Base-by-base conservation (phyloP, 1,140 invertebrate species). In the Arion vulgaris region DNA sequence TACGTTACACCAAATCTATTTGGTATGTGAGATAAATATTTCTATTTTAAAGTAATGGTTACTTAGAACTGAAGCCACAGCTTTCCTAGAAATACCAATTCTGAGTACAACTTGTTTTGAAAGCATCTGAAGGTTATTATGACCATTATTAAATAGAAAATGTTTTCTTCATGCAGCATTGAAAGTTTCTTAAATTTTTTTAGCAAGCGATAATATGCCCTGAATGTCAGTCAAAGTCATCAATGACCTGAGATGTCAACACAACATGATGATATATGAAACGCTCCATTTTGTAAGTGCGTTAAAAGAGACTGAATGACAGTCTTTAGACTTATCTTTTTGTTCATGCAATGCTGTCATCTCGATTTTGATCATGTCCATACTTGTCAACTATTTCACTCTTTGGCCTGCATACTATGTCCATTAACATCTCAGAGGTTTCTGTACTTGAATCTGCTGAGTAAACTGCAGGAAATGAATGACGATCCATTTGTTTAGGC, bases 381-480 rank as follows among this genome's bases (percentile, higher is more conserved):
- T 34, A 53, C 13, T 57, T 57, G 13, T 78, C 78, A 39, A 80
- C 78, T 26, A 80, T 51, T 71, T 80, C 62, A 51, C 78, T 80
- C 45, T 80, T 80, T 36, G 78, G 78, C 32, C 78, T 69, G 4
- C 11, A n/a, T 2, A 68, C 62, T 39, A 49, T 26, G 11, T 80
- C 39, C n/a, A 80, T 38, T 11, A 41, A 71, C 39, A 69, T 26
- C 68, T 71, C 78, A 32, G 51, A 36, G 36, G 23, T 57, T 26
- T 80, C 78, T 4, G 36, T 15, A 26, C 7, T 71, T n/a, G 39
- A 28, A 4, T 32, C 0, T 4, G 32, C 0, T 45, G 62, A 38
- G 19, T 80, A 39, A 66, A 28, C 26, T 62, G 68, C 78, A 71
- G 78, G 78, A 51, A 80, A 80, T 28, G 78, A 80, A 36, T 80